Conservation (phyloP, 1,140 invertebrate species). For the Diplogasteroides magnus region DNA sequence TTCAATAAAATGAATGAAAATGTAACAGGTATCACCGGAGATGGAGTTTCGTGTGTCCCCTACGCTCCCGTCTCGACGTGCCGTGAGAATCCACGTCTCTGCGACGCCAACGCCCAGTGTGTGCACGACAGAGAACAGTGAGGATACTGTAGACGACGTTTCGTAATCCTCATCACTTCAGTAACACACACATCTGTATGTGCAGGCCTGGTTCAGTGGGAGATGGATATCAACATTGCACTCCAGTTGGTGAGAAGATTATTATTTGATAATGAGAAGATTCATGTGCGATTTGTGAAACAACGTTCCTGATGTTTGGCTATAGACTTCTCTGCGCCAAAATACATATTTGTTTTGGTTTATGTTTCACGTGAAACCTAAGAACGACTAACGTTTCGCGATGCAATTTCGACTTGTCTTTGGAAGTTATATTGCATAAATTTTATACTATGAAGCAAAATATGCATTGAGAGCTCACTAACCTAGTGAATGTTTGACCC, state of each 20-base stretch:
- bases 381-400: too few species aligned
- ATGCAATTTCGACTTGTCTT: conserved; percentile 48
- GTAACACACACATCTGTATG: conserved; percentile 64
- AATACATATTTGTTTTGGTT: too few species aligned
- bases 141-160: neutral
- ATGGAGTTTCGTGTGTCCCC: conserved; percentile 67
- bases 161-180: too few species aligned
- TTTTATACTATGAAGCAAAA: conserved; percentile 66
- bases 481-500: conserved; percentile 58
- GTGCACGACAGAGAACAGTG: conserved; percentile 60
- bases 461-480: conserved; percentile 65
- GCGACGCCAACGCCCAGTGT: conserved; percentile 65
- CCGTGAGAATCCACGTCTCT: conserved; percentile 52
- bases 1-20: neutral
- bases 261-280: too few species aligned
- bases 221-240: conserved; percentile 63
- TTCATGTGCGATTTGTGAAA: too few species aligned
- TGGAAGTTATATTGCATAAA: conserved; percentile 51
- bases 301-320: too few species aligned
- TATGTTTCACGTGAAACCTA: too few species aligned
- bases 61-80: conserved; percentile 40
- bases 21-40: conserved; percentile 64
- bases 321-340: too few species aligned
- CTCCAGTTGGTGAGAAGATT: conserved; percentile 17
- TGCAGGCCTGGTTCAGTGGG: conserved; percentile 73